Evolutionary conservation across 2,888 invertebrate genomes (phyloP), one percentile per base, ranked within the genome.

Genomic region (Mesorhabditis belari): DNA sequence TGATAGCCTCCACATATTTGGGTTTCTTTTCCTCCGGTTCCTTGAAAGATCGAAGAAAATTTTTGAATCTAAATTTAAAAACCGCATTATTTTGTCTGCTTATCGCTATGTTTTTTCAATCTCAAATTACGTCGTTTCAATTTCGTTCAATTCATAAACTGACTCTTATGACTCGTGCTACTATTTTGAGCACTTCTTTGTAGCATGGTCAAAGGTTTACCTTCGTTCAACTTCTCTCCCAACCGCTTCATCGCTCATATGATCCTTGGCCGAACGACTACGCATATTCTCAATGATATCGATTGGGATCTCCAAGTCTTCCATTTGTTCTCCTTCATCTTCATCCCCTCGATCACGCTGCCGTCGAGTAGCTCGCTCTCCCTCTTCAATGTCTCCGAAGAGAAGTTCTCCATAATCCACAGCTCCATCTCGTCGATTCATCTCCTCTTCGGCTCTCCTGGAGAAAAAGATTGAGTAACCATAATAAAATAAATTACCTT

Each of bases 211-310:
- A 24, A 51, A 51, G 2, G 52, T 19, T 19, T 19, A 86, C 79
- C 91, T 87, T 83, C 96, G 94, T 61, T 90, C 89, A 72, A 98
- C 94, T 85, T 99, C 98, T 12, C 91, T 92, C 58, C 90, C 87
- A 0, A 96, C 94, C 1, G 92, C 95, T 72, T 93, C 84, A 90
- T 94, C 91, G 59, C 89, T 88, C 0, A 98, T 94, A 93, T 96
- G 98, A 77, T 98, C 95, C 77, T 91, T 89, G 2, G 91, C 89
- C 0, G 90, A 87, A 80, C 94, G 89, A 0, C 96, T 98, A 81
- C 94, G 92, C 4, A 93, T 94, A 77, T 99, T 96, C 82, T 96
- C 96, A 29, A 98, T 84, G 83, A 95, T 96, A 82, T 98, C 96
- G 67, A 99, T 94, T 6, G 76, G 76, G 35, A 79, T 66, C 4